Base-by-base conservation (phyloP, 2,113 vertebrate species). In the Amblyopsis rosae region DNA sequence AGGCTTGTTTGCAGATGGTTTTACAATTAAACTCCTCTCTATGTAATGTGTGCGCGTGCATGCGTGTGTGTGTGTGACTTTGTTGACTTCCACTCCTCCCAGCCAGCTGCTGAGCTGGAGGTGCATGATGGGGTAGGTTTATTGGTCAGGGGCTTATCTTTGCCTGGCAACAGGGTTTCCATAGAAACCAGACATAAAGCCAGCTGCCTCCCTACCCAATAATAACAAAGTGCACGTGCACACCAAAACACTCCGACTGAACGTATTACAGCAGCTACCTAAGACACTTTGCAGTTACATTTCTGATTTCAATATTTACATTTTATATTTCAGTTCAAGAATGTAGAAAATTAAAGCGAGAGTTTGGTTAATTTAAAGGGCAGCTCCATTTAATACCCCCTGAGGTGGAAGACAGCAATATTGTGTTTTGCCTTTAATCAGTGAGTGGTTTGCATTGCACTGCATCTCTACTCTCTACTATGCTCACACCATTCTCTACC, bases 81-180 rank as follows among this genome's bases (percentile, higher is more conserved):
- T 89, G 77, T 84, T 86, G 81, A 87, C 72, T 85, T 17, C 26
- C 78, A 65, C 79, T 77, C 81, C 69, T 84, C 69, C 69, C 46
- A 58, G 77, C 79, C 89, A 90, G 90, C 89, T 91, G 90, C 86
- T 89, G 76, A 89, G 76, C 89, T 91, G 87, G 88, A 90, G 91
- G 88, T 83, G 80, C 80, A 77, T 80, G 81, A 59, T 84, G 79
- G 81, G 85, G 83, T 82, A 79, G 84, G 80, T 84, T 90, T 82
- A 92, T 82, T 92, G 91, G 87, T 90, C 85, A 86, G 79, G 77
- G 84, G 87, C 81, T 88, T 89, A 88, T 79, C 77, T 91, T 92
- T 92, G 91, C 92, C 91, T 93, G 90, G 92, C 91, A 93, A 93
- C 92, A 90, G 78, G 79, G 90, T 89, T 84, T 82, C 87, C 86